Base-by-base conservation (phyloP, 1,140 invertebrate species). In the Scaptodrosophila lebanonensis region DNA sequence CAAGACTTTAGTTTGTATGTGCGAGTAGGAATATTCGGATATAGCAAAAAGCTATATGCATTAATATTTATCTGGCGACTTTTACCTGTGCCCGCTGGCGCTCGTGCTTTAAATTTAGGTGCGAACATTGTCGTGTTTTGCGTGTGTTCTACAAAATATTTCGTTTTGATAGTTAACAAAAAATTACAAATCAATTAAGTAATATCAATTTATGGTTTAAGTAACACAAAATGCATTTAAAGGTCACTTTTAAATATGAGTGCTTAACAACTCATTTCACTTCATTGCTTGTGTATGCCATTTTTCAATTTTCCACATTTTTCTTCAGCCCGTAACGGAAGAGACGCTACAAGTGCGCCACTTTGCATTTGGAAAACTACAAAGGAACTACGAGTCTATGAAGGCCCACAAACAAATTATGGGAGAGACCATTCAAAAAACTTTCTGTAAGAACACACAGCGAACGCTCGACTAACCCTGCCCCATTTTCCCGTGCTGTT, bases 51-150 rank as follows among this genome's bases (percentile, higher is more conserved):
- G 17, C 20, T 47, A 32, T 25, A 36, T n/a, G n/a, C 29, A 12
- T 29, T 33, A 13, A 32, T 36, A 1, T 30, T 3, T n/a, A n/a
- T n/a, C n/a, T n/a, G n/a, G n/a, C n/a, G n/a, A n/a, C n/a, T 53
- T 88, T 82, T 93, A 93, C 92, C 92, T 93, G 92, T 89, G 53
- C 84, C 84, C 70, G 90, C 90, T 38, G 91, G 89, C 66, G 92
- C 91, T 70, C 91, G 92, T 71, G 92, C 92, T 90, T 93, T 93
- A 89, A 94, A 94, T 85, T 91, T 93, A 58, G 93, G 93, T 70
- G 90, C 90, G 73, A 93, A 91, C 91, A 92, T 92, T 87, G 91
- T 63, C 16, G 63, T 47, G 29, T 57, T 60, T 66, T 67, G 68
- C 66, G 73, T 69, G 45, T 72, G 44, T 52, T 85, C 83, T 85